phyloP scores from a whole-genome alignment of 2,797 vertebrate species.

The Hydrocynus forskahlii region DNA sequence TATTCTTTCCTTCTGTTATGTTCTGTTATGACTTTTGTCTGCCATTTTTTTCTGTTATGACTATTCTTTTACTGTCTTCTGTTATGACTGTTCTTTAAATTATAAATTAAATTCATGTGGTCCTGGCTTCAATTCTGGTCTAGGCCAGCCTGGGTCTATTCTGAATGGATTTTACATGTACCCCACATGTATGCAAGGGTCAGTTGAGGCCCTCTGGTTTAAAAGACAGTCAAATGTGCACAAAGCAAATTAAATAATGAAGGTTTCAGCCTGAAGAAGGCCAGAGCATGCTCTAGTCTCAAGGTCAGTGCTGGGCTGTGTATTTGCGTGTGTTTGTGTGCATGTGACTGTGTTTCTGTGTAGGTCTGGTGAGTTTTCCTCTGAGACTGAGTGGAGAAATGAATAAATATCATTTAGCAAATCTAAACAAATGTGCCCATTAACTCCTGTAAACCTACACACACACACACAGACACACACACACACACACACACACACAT shows the following conservation, averaged over 20 bases:
- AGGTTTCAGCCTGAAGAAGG: background rate
- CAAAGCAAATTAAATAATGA: background rate
- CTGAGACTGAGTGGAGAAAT: conserved; percentile 6
- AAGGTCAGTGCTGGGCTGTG: background rate
- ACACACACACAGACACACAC: background rate
- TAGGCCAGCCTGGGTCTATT: too few relatives aligned
- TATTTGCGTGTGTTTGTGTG: background rate
- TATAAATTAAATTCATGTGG: too few relatives aligned
- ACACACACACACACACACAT: background rate
- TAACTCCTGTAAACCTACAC: conserved; percentile 1
- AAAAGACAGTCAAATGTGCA: background rate
- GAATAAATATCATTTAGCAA: conserved; percentile 50
- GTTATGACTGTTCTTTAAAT: background rate
- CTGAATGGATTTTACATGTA: too few relatives aligned
- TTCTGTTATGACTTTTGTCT: too few relatives aligned
- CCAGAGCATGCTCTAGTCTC: background rate
- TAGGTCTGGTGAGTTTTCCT: background rate
- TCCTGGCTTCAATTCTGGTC: too few relatives aligned
- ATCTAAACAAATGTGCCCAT: conserved; percentile 44
- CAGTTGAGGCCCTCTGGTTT: background rate
- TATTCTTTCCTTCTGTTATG: too few relatives aligned
- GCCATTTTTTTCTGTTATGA: background rate
- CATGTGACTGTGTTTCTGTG: background rate
- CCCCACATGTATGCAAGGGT: too few relatives aligned
- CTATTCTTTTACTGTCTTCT: too few relatives aligned